Evolutionary conservation across 2,797 vertebrate species (phyloP), one percentile per base, ranked within the genome.

Genomic region (Phalloptychus januarius): DNA sequence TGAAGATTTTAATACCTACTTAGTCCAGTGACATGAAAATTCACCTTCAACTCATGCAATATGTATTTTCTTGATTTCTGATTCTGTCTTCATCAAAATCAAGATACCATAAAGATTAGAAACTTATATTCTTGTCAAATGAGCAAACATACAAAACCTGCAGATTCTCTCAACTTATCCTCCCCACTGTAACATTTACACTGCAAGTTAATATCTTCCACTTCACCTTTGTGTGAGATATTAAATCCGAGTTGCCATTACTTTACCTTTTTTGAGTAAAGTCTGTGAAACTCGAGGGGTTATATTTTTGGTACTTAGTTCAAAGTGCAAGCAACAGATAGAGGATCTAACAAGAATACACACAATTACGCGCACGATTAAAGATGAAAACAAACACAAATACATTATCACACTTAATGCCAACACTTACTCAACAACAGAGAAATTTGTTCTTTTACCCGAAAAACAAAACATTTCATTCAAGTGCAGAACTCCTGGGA

Each of bases 281-380:
- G 63, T 36, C 46, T 72, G 69, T 16, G 50, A 69, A 61, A 71
- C 58, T 18, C 12, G 71, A 78, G 63, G 18, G 8, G 31, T 78
- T 58, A 46, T 76, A 45, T 45, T 31, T 44, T 78, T 5, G 38
- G 73, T 65, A 58, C 40, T 85, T 73, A 77, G 86, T 75, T 87
- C 79, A 77, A 82, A 87, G 72, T 83, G 84, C 89, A 90, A 89
- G 88, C 87, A 82, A 52, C 70, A 76, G 58, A 79, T 48, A 87
- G 16, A 79, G 65, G 69, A 15, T 33, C 48, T 1, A 31, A 70
- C 69, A n/a, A 63, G n/a, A 50, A 77, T 10, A 78, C 67, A 70
- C 12, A 63, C 48, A 83, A 73, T 44, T 13, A 78, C 65, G 85
- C 65, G 73, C 70, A 73, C 69, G 80, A 85, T 78, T 38, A 83